phyloP scores from a whole-genome alignment of 2,113 vertebrate species.

The Gobiocypris rarus region DNA sequence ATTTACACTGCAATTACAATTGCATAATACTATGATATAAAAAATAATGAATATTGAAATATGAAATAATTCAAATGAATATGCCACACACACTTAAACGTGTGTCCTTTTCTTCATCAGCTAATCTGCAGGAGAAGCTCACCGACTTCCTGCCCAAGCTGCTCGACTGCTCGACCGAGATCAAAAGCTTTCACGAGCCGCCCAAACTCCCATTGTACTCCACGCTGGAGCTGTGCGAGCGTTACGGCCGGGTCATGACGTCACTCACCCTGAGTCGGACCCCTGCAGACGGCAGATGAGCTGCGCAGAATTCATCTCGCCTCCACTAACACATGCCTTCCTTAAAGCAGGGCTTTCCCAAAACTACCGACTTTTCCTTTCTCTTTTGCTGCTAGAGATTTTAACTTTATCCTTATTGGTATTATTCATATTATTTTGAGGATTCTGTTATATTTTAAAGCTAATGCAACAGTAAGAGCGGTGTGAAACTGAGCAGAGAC shows the following conservation, averaged over 20 bases:
- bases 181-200: constrained; percentile 93
- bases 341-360: constrained; percentile 89
- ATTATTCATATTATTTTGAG: constrained; percentile 56
- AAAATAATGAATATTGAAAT: too few relatives aligned
- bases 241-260: constrained; percentile 86
- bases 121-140: constrained; percentile 95
- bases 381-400: constrained; percentile 83
- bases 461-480: constrained; percentile 76
- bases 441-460: constrained; percentile 77
- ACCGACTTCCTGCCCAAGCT: constrained; percentile 99
- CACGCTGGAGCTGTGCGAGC: constrained; percentile 92
- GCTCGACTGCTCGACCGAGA: constrained; percentile 97
- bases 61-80: too few relatives aligned
- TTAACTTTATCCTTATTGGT: constrained; percentile 64
- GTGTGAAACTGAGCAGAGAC: constrained; percentile 52
- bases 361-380: constrained; percentile 88
- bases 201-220: constrained; percentile 91
- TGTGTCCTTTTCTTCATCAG: constrained; percentile 73
- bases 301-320: constrained; percentile 73
- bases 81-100: neutral
- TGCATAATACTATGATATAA: too few relatives aligned
- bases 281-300: constrained; percentile 92
- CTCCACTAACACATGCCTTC: constrained; percentile 84
- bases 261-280: constrained; percentile 86
- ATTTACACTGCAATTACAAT: too few relatives aligned